These are phyloP conservation scores for Agrotis clavis DNA, from an alignment of 2,888 invertebrate genomes.

Conservation along the genomic window DNA sequence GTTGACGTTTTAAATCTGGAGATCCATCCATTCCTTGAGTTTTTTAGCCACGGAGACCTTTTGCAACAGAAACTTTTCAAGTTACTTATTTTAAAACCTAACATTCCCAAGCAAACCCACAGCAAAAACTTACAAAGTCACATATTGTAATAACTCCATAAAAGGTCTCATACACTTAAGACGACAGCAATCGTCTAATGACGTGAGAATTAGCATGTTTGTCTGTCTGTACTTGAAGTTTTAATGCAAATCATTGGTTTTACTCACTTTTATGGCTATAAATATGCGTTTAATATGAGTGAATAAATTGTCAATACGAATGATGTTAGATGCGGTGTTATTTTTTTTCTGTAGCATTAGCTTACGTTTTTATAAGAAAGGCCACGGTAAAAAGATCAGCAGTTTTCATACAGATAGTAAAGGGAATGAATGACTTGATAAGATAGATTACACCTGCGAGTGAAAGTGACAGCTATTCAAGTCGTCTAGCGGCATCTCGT, in stretches of 20 bases:
- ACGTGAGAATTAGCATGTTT: slow-evolving; percentile 23
- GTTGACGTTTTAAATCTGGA: too few species aligned
- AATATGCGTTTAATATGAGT: not conserved
- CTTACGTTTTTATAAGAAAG: not conserved
- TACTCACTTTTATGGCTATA: not conserved
- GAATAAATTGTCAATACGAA: not conserved
- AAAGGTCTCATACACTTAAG: slow-evolving; percentile 18
- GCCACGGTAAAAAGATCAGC: not conserved
- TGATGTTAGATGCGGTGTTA: not conserved
- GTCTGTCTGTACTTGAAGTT: slow-evolving; percentile 3
- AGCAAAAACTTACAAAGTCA: slow-evolving; percentile 6
- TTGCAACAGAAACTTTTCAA: not conserved
- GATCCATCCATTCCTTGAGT: too few species aligned
- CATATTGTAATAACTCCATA: slow-evolving; percentile 21
- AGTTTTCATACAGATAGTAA: too few species aligned
- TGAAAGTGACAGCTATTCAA: too few species aligned
- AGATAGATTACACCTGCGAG: too few species aligned
- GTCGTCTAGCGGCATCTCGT: too few species aligned
- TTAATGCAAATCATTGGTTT: slow-evolving; percentile 12
- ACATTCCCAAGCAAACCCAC: slow-evolving; percentile 6
- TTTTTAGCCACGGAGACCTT: too few species aligned
- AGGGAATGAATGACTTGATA: too few species aligned
- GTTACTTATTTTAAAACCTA: not conserved
- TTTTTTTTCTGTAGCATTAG: not conserved
- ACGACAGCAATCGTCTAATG: not conserved